Base-by-base conservation (phyloP, 2,113 vertebrate species). In the Sinocyclocheilus grahami region DNA sequence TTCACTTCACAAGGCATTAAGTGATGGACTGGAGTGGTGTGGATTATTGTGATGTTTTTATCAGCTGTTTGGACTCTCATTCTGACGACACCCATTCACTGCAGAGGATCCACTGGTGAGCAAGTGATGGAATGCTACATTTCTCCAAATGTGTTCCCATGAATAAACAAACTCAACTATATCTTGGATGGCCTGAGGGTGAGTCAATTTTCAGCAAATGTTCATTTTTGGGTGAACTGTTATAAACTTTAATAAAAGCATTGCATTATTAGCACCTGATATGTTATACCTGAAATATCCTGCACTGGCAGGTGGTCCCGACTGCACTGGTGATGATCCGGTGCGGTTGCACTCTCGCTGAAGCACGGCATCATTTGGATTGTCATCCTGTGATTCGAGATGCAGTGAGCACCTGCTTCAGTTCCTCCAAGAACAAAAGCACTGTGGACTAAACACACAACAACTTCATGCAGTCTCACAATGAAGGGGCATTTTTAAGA, bases 301-400 rank as follows among this genome's bases (percentile, higher is more conserved):
- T 58, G 30, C 12, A 85, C 37, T 87, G 30, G 10, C 53, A 95
- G 96, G 92, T 95, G 33, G 93, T 96, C 48, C 95, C 95, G 1
- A 87, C 90, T 48, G 94, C 95, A 24, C 84, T 96, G 88, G 89
- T 95, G 87, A 92, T 92, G 65, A 89, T 96, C 86, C 89, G 94
- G 5, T 91, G 89, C 18, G 87, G 86, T 20, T 91, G 93, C 86
- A 90, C 93, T 0, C 53, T 95, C 5, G 13, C 39, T 0, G 93
- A 95, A 85, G 94, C 95, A 0, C 85, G 87, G 82, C 87, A 87
- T 39, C 90, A 85, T 80, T 87, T 95, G 51, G 86, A 93, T 42
- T 86, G 85, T 14, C 88, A 92, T 10, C 83, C 91, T 72, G 90
- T 94, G 0, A 60, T 96, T 30, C 91, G 94, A 77, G 92, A 95